Percentiles rank a stretch among this genome's conserved stretches.
These are phyloP conservation scores for Dascyllus trimaculatus DNA, from an alignment of 2,113 vertebrate species.

Conservation along the genomic window DNA sequence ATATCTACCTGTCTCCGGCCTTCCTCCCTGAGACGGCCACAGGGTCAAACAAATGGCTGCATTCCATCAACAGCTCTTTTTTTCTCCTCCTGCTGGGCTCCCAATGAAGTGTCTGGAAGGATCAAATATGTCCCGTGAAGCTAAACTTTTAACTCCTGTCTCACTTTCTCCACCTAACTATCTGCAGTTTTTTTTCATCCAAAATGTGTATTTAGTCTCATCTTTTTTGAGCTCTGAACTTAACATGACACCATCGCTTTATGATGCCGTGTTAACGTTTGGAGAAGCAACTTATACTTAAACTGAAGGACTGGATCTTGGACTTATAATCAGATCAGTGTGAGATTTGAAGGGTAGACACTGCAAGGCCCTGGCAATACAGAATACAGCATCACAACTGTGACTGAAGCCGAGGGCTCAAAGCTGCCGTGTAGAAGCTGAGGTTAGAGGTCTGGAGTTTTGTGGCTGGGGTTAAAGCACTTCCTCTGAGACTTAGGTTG, in stretches of 20 bases:
- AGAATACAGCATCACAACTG: conserved; percentile 25
- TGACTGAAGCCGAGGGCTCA: conserved; percentile 32
- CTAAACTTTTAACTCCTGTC: conserved; percentile 52
- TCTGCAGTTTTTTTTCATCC: conserved; percentile 3
- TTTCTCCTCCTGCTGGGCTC: conserved; percentile 66
- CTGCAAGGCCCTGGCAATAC: conserved; percentile 6
- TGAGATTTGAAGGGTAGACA: conserved; percentile 27
- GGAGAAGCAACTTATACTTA: conserved; percentile 5
- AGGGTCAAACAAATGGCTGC: conserved; percentile 92
- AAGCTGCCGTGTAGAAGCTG: conserved; percentile 49
- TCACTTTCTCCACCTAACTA: conserved; percentile 26
- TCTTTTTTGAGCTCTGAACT: conserved; percentile 8
- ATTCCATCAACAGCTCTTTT: conserved; percentile 87
- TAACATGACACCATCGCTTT: conserved; percentile 9
- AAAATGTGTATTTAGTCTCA: conserved; percentile 42
- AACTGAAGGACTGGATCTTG: conserved; percentile 10
- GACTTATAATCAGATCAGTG: conserved; percentile 29
- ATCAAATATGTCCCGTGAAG: conserved; percentile 79
- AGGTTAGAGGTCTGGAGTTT: conserved; percentile 71
- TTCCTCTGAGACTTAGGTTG: conserved; percentile 75
- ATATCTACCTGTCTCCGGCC: conserved; percentile 98
- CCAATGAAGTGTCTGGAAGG: conserved; percentile 77
- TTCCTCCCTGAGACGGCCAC: conserved; percentile 93
- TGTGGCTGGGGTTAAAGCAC: conserved; percentile 69
- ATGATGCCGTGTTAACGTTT: conserved; percentile 17